Base-by-base conservation (phyloP, 2,888 invertebrate species). In the Patella pellucida region DNA sequence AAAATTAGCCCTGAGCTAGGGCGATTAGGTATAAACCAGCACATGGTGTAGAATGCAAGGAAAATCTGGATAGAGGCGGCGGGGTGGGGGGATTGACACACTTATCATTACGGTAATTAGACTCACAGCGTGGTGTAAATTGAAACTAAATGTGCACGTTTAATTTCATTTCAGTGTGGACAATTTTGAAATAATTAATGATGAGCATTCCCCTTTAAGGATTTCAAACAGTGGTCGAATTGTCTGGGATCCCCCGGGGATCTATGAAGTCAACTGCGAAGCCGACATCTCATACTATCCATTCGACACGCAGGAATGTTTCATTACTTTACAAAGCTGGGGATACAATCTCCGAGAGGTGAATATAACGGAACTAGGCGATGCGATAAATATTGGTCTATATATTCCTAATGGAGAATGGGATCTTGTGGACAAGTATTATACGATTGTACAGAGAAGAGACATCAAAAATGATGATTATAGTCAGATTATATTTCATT, bases 271-370 rank as follows among this genome's bases (percentile, higher is more conserved):
- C n/a, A 69, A 78, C 56, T 81, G 80, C 62, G 77, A 79, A 27
- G 80, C 81, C 68, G 78, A 76, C 69, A 76, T 78, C 73, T 79
- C 79, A 15, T 80, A 78, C 73, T 80, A 81, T 78, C 81, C 81
- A 50, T 83, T 81, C 73, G 83, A 81, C 72, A 74, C 74, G 0
- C 80, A 81, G 75, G 52, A 56, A 16, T 78, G 76, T 31, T 69
- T 75, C 14, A 71, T 80, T 11, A 77, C 76, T 9, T 67, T 78
- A 3, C 76, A 75, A 51, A 74, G 73, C 23, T 76, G 76, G 75
- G 76, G 71, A 14, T 76, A 80, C 52, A 78, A 76, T 14, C 19
- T 73, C 69, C 70, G 62, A 27, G 78, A 78, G 69, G 54, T 80
- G 50, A 73, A 77, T 16, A 72, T 78, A 1, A 52, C 69, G 1